phyloP scores from a whole-genome alignment of 2,797 vertebrate genomes.

The Rhodeus uyekii region DNA sequence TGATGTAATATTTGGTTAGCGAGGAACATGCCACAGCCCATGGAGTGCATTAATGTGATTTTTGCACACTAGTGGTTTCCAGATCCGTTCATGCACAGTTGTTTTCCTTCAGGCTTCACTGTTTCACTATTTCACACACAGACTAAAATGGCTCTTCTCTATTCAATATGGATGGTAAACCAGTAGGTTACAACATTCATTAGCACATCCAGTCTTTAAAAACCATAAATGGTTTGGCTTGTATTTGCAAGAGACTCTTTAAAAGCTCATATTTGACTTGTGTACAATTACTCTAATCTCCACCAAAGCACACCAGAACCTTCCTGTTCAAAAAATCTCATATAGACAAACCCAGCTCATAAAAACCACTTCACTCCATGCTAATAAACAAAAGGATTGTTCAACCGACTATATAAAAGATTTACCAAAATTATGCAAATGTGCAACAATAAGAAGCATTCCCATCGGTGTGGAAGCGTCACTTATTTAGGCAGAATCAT shows the following conservation, averaged over 20 bases:
- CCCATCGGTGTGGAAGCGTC: not conserved
- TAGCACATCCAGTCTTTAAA: conserved; percentile 14
- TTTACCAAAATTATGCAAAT: conserved; percentile 21
- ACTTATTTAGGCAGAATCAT: not conserved
- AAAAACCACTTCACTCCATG: not conserved
- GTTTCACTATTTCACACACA: not conserved
- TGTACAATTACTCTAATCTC: conserved; percentile 28
- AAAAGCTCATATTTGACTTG: conserved; percentile 35
- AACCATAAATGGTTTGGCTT: conserved; percentile 37
- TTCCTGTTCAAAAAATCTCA: conserved; percentile 21
- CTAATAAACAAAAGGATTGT: conserved; percentile 28
- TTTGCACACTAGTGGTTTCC: conserved; percentile 23
- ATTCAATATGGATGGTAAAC: conserved; percentile 24
- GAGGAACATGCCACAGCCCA: not conserved
- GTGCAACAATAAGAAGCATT: not conserved
- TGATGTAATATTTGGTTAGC: conserved; percentile 45
- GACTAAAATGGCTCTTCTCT: conserved; percentile 4
- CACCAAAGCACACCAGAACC: conserved; percentile 18
- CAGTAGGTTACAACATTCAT: conserved; percentile 41
- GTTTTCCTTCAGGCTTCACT: conserved; percentile 33
- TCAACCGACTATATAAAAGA: conserved; percentile 16
- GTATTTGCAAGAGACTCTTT: conserved; percentile 26
- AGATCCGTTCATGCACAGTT: conserved; percentile 22
- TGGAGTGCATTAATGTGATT: conserved; percentile 21
- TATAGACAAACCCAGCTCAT: conserved; percentile 9